These are phyloP conservation scores for Napeogenes sylphis DNA, from an alignment of 2,888 invertebrate species.

Conservation along the genomic window DNA sequence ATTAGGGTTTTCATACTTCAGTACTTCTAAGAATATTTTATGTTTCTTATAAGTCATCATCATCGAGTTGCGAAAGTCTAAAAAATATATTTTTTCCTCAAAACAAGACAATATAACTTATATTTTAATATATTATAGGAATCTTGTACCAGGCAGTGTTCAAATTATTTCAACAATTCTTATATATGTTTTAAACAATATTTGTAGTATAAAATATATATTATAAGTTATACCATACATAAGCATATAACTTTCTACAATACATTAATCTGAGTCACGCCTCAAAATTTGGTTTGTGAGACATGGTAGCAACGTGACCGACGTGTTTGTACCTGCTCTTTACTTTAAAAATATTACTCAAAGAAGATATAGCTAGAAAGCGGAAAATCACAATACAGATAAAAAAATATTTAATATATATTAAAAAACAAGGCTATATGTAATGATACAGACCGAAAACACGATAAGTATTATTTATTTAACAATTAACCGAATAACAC, in stretches of 20 bases:
- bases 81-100: no score
- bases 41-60: neutral
- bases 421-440: no score
- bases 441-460: no score
- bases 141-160: no score
- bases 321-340: constrained; percentile 21
- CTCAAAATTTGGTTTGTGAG: constrained; percentile 52
- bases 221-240: neutral
- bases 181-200: no score
- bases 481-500: neutral
- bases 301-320: constrained; percentile 46
- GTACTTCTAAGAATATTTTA: constrained; percentile 3
- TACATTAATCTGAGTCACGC: constrained; percentile 43
- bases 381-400: neutral
- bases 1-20: constrained; percentile 9
- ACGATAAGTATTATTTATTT: no score
- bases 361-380: neutral
- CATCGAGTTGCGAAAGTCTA: no score
- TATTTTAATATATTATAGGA: no score
- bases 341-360: constrained; percentile 13
- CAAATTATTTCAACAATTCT: no score
- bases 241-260: constrained; percentile 43
- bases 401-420: neutral
- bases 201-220: neutral
- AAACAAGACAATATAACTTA: no score